phyloP scores from a whole-genome alignment of 2,888 invertebrate species.

The Philhelius pedissequus region DNA sequence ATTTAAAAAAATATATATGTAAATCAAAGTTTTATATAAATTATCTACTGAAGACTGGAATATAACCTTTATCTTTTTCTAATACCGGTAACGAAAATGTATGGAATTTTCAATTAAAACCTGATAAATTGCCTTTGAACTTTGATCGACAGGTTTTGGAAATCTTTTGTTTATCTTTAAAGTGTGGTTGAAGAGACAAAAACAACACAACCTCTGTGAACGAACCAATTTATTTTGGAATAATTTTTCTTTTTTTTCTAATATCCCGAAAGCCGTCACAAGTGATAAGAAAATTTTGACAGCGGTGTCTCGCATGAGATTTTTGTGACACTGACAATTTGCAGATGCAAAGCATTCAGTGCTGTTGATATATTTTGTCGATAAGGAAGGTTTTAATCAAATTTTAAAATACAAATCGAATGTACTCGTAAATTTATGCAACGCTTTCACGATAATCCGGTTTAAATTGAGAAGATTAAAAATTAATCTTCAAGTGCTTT shows the following conservation, averaged over 20 bases:
- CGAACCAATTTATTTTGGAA: conserved; percentile 23
- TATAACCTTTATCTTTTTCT: conserved; percentile 8
- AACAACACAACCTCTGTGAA: neutral
- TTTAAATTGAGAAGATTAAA: too few species aligned
- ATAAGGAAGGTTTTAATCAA: neutral
- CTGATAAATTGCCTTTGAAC: conserved; percentile 49
- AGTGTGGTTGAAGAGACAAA: neutral
- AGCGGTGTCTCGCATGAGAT: neutral
- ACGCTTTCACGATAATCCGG: neutral
- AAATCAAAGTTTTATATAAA: too few species aligned
- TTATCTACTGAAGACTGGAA: too few species aligned
- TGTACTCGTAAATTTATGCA: too few species aligned
- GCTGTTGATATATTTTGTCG: neutral
- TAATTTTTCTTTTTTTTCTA: neutral
- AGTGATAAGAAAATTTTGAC: conserved; percentile 40
- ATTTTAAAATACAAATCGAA: too few species aligned
- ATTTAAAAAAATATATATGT: too few species aligned
- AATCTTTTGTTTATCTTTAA: conserved; percentile 6
- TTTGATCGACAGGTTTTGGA: conserved; percentile 12
- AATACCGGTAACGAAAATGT: neutral
- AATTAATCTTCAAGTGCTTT: too few species aligned
- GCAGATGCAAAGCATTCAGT: neutral
- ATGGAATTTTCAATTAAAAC: conserved; percentile 19
- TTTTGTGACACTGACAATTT: neutral
- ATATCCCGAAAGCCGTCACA: too few species aligned